These are phyloP conservation scores for Rattus rattus DNA, from an alignment of 2,113 vertebrate species.

Conservation along the genomic window DNA sequence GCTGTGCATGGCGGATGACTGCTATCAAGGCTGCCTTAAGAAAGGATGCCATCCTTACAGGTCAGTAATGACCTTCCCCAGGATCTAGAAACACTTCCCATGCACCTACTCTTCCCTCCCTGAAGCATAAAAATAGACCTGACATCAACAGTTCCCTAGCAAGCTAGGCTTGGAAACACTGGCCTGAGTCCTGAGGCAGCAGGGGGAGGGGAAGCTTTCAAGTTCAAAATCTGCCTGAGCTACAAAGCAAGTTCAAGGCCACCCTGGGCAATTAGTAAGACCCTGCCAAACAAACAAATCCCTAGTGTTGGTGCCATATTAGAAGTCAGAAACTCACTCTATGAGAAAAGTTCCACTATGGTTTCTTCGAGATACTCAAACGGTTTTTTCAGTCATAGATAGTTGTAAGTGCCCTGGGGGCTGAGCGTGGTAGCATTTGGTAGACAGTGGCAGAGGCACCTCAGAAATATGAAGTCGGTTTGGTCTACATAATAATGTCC, in stretches of 20 bases:
- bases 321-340: constrained; percentile 26
- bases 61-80: background rate
- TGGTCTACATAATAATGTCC: background rate
- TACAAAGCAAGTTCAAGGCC: background rate
- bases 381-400: background rate
- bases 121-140: constrained; percentile 24
- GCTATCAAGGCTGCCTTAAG: background rate
- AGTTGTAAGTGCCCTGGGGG: background rate
- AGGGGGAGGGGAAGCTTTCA: background rate
- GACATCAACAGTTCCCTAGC: background rate
- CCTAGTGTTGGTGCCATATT: background rate
- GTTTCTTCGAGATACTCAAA: constrained; percentile 35
- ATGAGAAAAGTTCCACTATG: background rate
- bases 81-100: constrained; percentile 22
- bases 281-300: background rate
- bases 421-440: background rate
- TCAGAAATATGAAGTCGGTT: background rate
- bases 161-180: background rate
- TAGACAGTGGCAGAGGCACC: background rate
- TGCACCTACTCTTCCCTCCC: constrained; percentile 45
- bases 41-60: background rate
- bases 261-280: background rate
- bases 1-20: background rate
- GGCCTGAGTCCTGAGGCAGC: background rate
- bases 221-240: background rate